Conservation (phyloP, 2,113 vertebrate species). For the Opisthocomus hoazin region DNA sequence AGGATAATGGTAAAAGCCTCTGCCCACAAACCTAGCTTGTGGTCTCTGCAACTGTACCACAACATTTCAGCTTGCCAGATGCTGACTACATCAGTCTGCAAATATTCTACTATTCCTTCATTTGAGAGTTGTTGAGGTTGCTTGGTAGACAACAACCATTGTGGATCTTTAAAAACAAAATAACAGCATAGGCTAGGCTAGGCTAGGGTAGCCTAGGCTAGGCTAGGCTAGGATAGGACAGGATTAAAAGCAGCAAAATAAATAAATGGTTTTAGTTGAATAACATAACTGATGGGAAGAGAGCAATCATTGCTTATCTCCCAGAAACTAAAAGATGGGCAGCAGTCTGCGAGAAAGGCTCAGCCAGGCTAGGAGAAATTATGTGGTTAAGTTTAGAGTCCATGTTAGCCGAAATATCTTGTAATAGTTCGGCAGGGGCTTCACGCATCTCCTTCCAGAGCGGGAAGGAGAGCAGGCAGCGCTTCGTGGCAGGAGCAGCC, state of each 20-base stretch:
- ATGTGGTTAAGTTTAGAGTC: neutral
- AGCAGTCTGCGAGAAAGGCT: neutral
- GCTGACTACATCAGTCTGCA: neutral
- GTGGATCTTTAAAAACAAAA: neutral
- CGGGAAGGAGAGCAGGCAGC: neutral
- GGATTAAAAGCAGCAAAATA: neutral
- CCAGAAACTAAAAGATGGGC: neutral
- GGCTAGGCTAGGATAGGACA: neutral
- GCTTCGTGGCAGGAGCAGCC: neutral
- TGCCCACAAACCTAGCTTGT: conserved; percentile 15
- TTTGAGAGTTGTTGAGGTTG: neutral
- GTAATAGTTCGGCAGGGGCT: neutral
- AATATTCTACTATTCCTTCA: neutral
- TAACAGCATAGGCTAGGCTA: neutral
- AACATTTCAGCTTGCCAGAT: neutral
- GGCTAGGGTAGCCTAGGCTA: no score
- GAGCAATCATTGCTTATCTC: neutral
- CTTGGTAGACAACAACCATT: neutral
- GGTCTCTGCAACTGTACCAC: neutral
- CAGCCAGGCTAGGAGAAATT: neutral
- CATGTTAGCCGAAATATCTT: neutral
- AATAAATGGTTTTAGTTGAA: neutral
- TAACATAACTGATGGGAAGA: neutral
- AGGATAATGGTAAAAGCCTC: conserved; percentile 20
- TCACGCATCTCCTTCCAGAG: neutral